These are phyloP conservation scores for Psix sp. DNA, from an alignment of 1,140 invertebrate species.

Conservation along the genomic window DNA sequence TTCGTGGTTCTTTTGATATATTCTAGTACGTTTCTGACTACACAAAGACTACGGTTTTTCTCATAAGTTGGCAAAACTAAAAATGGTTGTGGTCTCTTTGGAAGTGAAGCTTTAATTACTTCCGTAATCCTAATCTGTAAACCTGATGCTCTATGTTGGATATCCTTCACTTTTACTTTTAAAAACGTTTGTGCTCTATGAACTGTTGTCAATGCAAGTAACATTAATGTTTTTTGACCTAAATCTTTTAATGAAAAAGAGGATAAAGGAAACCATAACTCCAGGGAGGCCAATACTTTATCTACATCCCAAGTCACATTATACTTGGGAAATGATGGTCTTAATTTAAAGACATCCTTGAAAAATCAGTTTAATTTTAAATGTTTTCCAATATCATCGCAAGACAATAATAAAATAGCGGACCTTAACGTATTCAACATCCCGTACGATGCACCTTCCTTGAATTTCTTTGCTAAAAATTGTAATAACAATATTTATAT, in stretches of 20 bases:
- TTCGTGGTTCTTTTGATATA: constrained; percentile 20
- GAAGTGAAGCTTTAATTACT: constrained; percentile 32
- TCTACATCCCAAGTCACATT: no score
- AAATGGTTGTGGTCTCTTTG: constrained; percentile 23
- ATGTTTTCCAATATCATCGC: constrained; percentile 14
- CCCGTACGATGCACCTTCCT: constrained; percentile 45
- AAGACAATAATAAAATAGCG: constrained; percentile 39
- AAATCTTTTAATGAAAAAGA: no score
- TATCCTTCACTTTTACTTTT: constrained; percentile 46
- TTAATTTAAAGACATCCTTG: constrained; percentile 15
- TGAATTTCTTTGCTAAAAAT: constrained; percentile 49
- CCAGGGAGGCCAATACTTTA: not conserved
- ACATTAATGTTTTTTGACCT: constrained; percentile 44
- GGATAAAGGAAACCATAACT: not conserved
- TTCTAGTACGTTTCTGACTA: constrained; percentile 9
- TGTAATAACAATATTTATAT: constrained; percentile 18
- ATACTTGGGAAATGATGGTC: not conserved
- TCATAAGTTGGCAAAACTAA: constrained; percentile 15
- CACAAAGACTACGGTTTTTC: constrained; percentile 18
- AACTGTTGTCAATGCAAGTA: constrained; percentile 57
- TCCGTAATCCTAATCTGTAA: constrained; percentile 36
- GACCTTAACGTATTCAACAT: constrained; percentile 43
- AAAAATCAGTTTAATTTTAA: constrained; percentile 24
- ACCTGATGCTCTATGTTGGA: not conserved
- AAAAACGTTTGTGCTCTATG: constrained; percentile 56